Evolutionary conservation across 2,888 invertebrate species (phyloP).

Genomic region (Schizotus pectinicornis): DNA sequence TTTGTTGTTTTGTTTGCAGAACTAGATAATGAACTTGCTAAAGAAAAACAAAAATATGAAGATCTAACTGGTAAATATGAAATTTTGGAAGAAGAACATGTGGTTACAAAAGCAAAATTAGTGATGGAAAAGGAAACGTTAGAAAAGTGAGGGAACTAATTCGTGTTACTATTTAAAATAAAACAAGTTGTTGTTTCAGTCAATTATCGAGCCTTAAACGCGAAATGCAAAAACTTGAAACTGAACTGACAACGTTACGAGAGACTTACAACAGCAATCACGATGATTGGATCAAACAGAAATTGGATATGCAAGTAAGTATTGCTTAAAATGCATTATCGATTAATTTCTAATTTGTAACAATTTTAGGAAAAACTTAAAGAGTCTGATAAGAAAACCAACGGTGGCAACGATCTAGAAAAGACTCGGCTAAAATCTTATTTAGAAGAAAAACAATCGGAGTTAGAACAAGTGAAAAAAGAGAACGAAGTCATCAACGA

Average conservation of each 20-base stretch:
- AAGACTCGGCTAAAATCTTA: conserved; percentile 71
- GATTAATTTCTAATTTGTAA: conserved; percentile 54
- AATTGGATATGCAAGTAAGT: conserved; percentile 65
- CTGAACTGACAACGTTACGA: conserved; percentile 69
- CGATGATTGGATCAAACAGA: conserved; percentile 76
- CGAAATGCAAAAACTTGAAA: conserved; percentile 67
- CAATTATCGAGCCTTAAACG: conserved; percentile 67
- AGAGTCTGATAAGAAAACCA: conserved; percentile 45
- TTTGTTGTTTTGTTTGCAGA: conserved; percentile 58
- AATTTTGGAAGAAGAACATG: conserved; percentile 82
- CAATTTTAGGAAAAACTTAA: conserved; percentile 59
- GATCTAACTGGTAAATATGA: conserved; percentile 84
- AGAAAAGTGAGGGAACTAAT: conserved; percentile 65
- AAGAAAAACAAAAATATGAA: conserved; percentile 76
- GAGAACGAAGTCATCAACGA: conserved; percentile 73
- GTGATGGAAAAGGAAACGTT: conserved; percentile 83
- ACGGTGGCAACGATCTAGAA: conserved; percentile 62
- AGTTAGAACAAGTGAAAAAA: conserved; percentile 72
- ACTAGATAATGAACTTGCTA: conserved; percentile 70
- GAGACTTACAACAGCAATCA: conserved; percentile 70
- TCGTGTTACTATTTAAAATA: conserved; percentile 7
- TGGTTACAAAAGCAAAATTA: conserved; percentile 80
- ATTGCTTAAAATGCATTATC: too few relatives aligned
- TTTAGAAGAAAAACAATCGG: conserved; percentile 76
- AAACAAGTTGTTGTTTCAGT: conserved; percentile 55